Conservation (phyloP, 2,888 invertebrate genomes). For the Synergus itoensis region DNA sequence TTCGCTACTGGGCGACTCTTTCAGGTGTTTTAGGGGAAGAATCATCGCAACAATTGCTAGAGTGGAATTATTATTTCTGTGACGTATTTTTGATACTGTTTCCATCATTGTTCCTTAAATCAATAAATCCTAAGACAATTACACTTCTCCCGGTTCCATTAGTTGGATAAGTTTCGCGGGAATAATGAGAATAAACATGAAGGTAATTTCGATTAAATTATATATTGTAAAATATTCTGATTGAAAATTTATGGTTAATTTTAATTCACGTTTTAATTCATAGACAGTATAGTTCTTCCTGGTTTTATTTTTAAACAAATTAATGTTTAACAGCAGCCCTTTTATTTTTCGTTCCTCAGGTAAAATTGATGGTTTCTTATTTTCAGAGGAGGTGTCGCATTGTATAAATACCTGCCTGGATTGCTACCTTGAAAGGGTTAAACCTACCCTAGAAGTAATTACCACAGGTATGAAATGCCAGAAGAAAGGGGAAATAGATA, state of each 20-base stretch:
- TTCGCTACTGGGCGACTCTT: background rate
- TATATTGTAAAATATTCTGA: too few relatives aligned
- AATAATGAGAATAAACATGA: too few relatives aligned
- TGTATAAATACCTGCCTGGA: background rate
- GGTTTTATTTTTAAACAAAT: background rate
- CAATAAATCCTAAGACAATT: too few relatives aligned
- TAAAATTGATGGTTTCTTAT: background rate
- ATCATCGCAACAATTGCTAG: conserved; percentile 43
- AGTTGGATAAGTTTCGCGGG: too few relatives aligned
- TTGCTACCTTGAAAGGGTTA: conserved; percentile 53
- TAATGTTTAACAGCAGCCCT: conserved; percentile 30
- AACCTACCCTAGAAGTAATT: conserved; percentile 59
- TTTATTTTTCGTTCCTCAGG: background rate
- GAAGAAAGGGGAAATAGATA: conserved; percentile 54
- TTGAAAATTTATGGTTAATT: too few relatives aligned
- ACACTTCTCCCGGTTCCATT: too few relatives aligned
- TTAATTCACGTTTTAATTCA: too few relatives aligned
- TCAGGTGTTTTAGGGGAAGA: conserved; percentile 42
- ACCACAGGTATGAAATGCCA: conserved; percentile 51
- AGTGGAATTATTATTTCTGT: background rate
- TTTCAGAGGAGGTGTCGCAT: conserved; percentile 13
- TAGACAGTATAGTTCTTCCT: background rate
- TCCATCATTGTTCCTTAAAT: too few relatives aligned
- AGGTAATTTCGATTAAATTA: too few relatives aligned
- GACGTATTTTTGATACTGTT: too few relatives aligned